Base-by-base conservation (phyloP, 2,113 vertebrate genomes). In the Syngnathus typhle region DNA sequence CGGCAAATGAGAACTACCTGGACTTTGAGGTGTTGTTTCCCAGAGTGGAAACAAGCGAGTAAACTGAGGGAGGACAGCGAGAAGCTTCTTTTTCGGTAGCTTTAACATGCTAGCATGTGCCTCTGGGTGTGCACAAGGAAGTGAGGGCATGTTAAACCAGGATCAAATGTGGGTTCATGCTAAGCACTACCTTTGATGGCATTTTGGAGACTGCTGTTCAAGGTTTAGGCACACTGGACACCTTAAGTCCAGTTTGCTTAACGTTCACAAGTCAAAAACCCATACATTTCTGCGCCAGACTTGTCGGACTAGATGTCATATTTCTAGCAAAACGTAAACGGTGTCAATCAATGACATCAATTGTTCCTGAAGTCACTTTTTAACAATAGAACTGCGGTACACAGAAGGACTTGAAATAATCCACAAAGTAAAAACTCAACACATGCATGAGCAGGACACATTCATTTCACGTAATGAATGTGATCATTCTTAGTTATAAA, bases 1-100 rank as follows among this genome's bases (percentile, higher is more conserved):
- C 64, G 68, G 87, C 81, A 85, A 87, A 90, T 75, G 76, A 84
- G 82, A 85, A 77, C 85, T 88, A 86, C 84, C 82, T 75, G 80
- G 78, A 83, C 76, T 84, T 84, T 62, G 52, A 79, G 67, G 58
- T 74, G 76, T 79, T 84, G 76, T 80, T 84, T 83, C 67, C 69
- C 71, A 51, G 55, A 83, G 75, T 64, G 67, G 59, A 75, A 76
- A 73, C 75, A 84, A 73, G 63, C 51, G 75, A 69, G 69, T 78
- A 80, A 65, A 44, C 64, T 68, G 65, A 59, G 41, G 64, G 49
- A 38, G 32, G 67, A 65, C 62, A 70, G 75, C 55, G 71, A 67
- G 77, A 36, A 47, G 43, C 41, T 43, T 51, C 66, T 67, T 55
- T 67, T 63, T 79, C 2, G 44, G 54, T 52, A 60, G 67, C n/a